Evolutionary conservation across 2,888 invertebrate species (phyloP).

Genomic region (Cephus pulcher): DNA sequence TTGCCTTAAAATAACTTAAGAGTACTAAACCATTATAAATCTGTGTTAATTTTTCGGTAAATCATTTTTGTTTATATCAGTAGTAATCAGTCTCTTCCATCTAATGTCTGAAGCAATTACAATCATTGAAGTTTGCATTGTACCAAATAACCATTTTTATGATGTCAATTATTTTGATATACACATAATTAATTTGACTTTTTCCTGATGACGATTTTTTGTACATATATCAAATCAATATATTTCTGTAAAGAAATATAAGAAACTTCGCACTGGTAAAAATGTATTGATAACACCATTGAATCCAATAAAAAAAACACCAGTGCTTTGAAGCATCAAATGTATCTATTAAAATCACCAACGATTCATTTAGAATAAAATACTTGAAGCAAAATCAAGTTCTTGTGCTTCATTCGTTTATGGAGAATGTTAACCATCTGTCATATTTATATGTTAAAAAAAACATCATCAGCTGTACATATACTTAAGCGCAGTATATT

Average conservation of each 20-base stretch:
- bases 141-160: background rate
- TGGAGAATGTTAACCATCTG: background rate
- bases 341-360: background rate
- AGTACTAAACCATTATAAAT: background rate
- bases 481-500: background rate
- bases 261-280: background rate
- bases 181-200: background rate
- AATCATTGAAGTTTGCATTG: background rate
- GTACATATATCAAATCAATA: background rate
- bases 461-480: background rate
- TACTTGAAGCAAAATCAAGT: background rate
- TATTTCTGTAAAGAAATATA: background rate
- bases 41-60: background rate
- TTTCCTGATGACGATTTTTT: background rate
- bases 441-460: background rate
- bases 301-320: background rate
- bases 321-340: background rate
- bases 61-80: constrained; percentile 21
- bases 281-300: background rate
- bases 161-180: background rate
- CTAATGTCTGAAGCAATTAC: background rate
- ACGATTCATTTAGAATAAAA: too few species aligned
- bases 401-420: background rate
- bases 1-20: background rate
- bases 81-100: constrained; percentile 40